These are phyloP conservation scores for Orthonyx spaldingii DNA, from an alignment of 2,113 vertebrate genomes.

Conservation along the genomic window DNA sequence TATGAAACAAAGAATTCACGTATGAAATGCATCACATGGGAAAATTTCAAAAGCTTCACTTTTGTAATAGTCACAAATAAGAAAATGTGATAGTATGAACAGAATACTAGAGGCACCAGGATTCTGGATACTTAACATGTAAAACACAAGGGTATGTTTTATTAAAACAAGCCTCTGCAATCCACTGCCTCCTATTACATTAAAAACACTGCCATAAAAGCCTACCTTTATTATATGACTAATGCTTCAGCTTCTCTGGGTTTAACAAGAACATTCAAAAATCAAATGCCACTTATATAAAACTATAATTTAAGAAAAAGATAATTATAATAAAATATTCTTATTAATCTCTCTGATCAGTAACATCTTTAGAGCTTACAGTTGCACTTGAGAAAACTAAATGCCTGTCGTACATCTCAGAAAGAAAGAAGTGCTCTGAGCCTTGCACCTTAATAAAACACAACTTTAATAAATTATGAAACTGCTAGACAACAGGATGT, in stretches of 20 bases:
- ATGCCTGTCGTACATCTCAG: not conserved
- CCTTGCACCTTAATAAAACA: not conserved
- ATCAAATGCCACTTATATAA: not conserved
- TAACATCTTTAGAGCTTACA: not conserved
- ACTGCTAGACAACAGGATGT: not conserved
- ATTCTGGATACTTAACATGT: not conserved
- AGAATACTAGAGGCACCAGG: not conserved
- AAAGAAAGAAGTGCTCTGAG: not conserved
- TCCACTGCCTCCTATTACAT: not conserved
- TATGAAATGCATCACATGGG: not conserved
- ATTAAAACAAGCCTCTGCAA: not conserved
- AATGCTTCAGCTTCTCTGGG: not conserved
- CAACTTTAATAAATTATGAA: not conserved
- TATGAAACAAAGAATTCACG: not conserved
- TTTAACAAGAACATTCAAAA: not conserved
- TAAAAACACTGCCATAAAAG: not conserved
- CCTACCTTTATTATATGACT: not conserved
- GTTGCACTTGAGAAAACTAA: not conserved
- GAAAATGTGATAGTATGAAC: not conserved
- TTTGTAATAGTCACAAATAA: not conserved
- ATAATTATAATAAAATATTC: not conserved
- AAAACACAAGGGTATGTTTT: not conserved
- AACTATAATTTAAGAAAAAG: not conserved
- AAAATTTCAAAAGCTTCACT: not conserved
- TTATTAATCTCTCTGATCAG: not conserved